Base-by-base conservation (phyloP, 1,140 invertebrate genomes). In the Rhynchophorus ferrugineus region DNA sequence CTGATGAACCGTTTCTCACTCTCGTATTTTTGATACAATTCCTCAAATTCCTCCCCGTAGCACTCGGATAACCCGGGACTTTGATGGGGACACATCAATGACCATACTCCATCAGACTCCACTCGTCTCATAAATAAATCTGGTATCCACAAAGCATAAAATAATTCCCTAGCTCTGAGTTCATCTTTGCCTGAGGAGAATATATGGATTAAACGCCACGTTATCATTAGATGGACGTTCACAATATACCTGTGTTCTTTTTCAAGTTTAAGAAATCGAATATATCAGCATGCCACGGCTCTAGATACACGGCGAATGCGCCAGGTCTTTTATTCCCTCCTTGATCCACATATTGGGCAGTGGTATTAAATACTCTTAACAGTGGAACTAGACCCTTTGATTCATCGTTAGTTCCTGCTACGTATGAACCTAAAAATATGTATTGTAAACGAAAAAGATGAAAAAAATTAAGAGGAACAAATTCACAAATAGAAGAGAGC, bases 51-150 rank as follows among this genome's bases (percentile, higher is more conserved):
- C 45, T 95, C 85, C 35, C 95, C 95, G 89, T 89, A 98, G 58
- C 83, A 82, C 59, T 98, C 91, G 11, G 78, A 69, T 5, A 99
- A 75, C 0, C 91, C 92, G 1, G 91, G 93, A 67, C 85, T 89
- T 65, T 95, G 84, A 67, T 91, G 79, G 1, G 95, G 95, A 69
- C 95, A 98, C 94, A 99, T 97, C 11, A 99, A 71, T 38, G 84
- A 89, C 95, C 96, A 99, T 41, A 81, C 75, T 49, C 73, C 82
- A 73, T 98, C 82, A 0, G 77, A 75, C 67, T 95, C 84, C 0
- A 98, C 94, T 35, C 96, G 78, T 68, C 89, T 79, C 96, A 99
- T 99, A 67, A 99, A 99, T 17, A 99, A 73, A 79, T 99, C 95
- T 6, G 95, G 93, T 59, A 98, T 91, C 96, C 96, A 99, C 9